Percentiles rank a stretch among this genome's conserved stretches.
phyloP scores from a whole-genome alignment of 2,888 invertebrate genomes.

The Oxyscelio sp. region DNA sequence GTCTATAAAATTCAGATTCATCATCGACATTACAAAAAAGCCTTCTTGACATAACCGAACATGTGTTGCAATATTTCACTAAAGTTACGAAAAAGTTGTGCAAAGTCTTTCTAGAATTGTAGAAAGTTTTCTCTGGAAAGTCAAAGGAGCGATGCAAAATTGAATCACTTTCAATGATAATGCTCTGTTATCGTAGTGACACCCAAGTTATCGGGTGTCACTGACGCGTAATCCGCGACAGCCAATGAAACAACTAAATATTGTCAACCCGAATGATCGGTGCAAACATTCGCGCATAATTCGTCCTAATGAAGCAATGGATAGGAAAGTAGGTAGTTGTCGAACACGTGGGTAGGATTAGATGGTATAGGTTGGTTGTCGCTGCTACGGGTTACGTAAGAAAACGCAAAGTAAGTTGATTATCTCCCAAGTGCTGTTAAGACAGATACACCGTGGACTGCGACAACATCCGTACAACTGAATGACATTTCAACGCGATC shows the following conservation, averaged over 20 bases:
- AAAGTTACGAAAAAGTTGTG: conserved; percentile 15
- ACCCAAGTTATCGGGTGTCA: background rate
- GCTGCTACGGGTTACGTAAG: conserved; percentile 55
- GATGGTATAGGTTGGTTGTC: conserved; percentile 57
- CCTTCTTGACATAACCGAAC: no score
- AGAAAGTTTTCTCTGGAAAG: conserved; percentile 5
- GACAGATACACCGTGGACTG: conserved; percentile 38
- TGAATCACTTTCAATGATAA: background rate
- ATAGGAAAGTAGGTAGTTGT: conserved; percentile 54
- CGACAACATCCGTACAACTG: conserved; percentile 47
- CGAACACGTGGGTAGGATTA: conserved; percentile 56
- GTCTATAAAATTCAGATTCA: no score
- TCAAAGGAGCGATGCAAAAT: background rate
- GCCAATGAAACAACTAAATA: conserved; percentile 49
- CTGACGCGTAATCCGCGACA: conserved; percentile 11
- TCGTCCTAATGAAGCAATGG: conserved; percentile 67
- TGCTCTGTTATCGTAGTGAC: no score
- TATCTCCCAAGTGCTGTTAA: conserved; percentile 32
- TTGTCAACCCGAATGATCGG: conserved; percentile 27
- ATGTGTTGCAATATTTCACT: no score
- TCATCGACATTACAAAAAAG: no score
- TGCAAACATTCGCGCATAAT: conserved; percentile 37
- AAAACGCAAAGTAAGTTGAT: conserved; percentile 58
- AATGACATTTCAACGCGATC: conserved; percentile 50
- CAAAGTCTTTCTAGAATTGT: conserved; percentile 9